These are phyloP conservation scores for Drosophila setifemur DNA, from an alignment of 1,140 invertebrate species.

Conservation along the genomic window DNA sequence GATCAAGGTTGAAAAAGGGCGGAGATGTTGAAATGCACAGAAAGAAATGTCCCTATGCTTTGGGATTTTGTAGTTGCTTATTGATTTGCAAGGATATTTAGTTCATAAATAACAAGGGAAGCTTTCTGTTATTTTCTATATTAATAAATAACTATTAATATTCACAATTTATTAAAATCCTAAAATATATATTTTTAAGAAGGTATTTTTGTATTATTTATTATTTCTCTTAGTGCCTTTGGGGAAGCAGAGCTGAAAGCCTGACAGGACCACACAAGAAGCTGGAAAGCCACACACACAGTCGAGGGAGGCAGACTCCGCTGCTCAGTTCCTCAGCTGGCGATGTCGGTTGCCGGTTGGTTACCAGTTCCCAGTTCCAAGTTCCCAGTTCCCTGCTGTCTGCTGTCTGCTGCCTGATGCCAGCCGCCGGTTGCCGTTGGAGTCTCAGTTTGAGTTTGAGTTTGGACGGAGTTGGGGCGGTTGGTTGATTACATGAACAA, in stretches of 20 bases:
- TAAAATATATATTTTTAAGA: not conserved
- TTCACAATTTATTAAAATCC: not conserved
- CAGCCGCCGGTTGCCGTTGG: conserved; percentile 17
- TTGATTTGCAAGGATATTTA: no score
- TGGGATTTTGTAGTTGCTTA: no score
- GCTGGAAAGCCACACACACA: conserved; percentile 67
- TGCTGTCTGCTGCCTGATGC: conserved; percentile 10
- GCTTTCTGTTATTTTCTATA: no score
- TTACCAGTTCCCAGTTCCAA: no score
- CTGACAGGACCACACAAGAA: conserved; percentile 77
- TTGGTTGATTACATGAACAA: conserved; percentile 78
- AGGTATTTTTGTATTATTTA: no score
- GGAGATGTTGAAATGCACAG: not conserved
- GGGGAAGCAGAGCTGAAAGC: conserved; percentile 40
- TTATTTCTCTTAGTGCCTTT: conserved; percentile 24
- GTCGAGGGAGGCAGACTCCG: not conserved
- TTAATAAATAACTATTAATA: no score
- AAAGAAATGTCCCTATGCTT: no score
- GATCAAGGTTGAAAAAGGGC: not conserved
- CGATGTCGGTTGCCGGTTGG: conserved; percentile 19
- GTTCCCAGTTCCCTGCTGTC: no score
- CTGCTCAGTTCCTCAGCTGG: conserved; percentile 18
- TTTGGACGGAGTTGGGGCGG: conserved; percentile 42
- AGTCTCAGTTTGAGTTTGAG: conserved; percentile 5
- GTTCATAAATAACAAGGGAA: no score